Evolutionary conservation across 2,888 invertebrate species (phyloP).

Genomic region (Amphipyra berbera): DNA sequence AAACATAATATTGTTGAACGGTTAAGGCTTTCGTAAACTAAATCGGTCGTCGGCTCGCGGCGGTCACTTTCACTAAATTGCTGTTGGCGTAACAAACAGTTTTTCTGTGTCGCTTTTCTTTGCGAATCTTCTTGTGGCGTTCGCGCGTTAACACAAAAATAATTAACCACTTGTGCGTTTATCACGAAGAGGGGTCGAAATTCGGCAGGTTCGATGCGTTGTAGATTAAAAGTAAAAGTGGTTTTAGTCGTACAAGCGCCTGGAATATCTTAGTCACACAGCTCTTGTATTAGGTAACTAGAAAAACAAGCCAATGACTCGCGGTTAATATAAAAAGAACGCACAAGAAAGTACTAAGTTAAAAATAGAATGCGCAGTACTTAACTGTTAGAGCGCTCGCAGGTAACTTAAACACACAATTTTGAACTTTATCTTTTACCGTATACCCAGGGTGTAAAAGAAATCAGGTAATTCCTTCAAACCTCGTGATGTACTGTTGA

Average conservation of each 20-base stretch:
- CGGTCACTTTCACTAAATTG: constrained; percentile 78
- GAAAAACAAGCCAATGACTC: constrained; percentile 64
- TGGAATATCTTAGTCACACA: constrained; percentile 49
- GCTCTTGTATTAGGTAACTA: constrained; percentile 67
- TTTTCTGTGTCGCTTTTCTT: constrained; percentile 77
- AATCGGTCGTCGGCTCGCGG: constrained; percentile 61
- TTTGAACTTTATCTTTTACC: neutral
- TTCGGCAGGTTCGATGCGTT: constrained; percentile 14
- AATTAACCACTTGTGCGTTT: neutral
- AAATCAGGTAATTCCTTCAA: no score
- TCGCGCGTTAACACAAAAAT: constrained; percentile 4
- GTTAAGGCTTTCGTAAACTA: constrained; percentile 68
- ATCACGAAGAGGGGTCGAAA: constrained; percentile 19
- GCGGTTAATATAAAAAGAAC: constrained; percentile 60
- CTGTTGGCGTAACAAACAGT: constrained; percentile 76
- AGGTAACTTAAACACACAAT: neutral
- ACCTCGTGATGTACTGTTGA: no score
- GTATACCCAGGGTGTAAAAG: no score
- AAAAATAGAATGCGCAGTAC: constrained; percentile 66
- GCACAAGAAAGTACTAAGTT: constrained; percentile 71
- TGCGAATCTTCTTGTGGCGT: constrained; percentile 64
- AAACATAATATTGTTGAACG: constrained; percentile 50
- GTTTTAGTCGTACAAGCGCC: constrained; percentile 30
- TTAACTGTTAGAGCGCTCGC: neutral
- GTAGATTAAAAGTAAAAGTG: constrained; percentile 33